Conservation (phyloP, 2,113 vertebrate genomes). For the Sclerurus mexicanus region DNA sequence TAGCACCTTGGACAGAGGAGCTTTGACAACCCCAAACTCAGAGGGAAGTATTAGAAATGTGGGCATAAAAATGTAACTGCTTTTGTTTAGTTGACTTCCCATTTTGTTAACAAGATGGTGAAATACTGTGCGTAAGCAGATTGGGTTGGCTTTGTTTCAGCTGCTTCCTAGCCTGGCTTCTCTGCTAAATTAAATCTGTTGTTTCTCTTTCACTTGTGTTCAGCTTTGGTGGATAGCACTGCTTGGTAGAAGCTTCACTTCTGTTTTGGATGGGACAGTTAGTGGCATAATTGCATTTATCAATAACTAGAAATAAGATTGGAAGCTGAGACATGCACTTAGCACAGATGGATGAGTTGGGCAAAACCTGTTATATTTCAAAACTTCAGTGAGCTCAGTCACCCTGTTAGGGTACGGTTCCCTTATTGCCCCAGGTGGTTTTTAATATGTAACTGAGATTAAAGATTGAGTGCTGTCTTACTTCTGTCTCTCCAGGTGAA, state of each 20-base stretch:
- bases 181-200: not conserved
- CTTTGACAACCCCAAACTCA: not conserved
- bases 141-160: constrained; percentile 20
- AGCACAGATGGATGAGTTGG: not conserved
- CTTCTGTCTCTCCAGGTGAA: constrained; percentile 83
- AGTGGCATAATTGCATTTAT: not conserved
- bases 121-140: not conserved
- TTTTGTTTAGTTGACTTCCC: not conserved
- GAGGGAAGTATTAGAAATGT: not conserved
- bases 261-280: not conserved
- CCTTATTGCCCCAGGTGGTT: not conserved
- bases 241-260: not conserved
- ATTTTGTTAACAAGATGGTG: not conserved
- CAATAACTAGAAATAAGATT: not conserved
- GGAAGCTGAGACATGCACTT: not conserved
- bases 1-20: constrained; percentile 38
- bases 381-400: not conserved
- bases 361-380: not conserved
- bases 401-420: not conserved
- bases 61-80: rapidly evolving
- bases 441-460: not conserved
- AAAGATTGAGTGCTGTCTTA: constrained; percentile 10
- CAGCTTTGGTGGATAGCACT: not conserved
- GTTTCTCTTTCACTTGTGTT: not conserved
- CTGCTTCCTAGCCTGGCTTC: not conserved